phyloP scores from a whole-genome alignment of 2,797 vertebrate genomes.

The Valencia hispanica region DNA sequence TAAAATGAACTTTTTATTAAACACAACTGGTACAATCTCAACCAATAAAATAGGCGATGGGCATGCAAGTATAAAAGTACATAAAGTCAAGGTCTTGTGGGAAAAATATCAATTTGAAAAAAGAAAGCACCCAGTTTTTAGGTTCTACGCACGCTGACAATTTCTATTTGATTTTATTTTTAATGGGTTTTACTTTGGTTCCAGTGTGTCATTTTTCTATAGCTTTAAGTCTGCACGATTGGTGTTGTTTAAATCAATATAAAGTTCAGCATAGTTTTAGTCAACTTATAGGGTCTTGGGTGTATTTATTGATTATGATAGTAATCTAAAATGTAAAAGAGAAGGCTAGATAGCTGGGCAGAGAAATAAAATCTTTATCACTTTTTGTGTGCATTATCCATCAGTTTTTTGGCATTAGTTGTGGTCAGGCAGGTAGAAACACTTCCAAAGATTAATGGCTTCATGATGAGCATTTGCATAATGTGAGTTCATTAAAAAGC shows the following conservation, averaged over 20 bases:
- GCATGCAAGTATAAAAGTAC: too few relatives aligned
- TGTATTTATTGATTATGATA: slow-evolving; percentile 9
- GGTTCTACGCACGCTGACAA: background rate
- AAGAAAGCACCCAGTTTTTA: too few relatives aligned
- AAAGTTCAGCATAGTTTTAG: too few relatives aligned
- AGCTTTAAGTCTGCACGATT: background rate
- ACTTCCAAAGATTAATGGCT: slow-evolving; percentile 74
- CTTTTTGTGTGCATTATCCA: slow-evolving; percentile 24
- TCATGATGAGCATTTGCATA: slow-evolving; percentile 80
- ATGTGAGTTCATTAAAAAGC: slow-evolving; percentile 85
- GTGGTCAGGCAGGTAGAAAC: slow-evolving; percentile 69
- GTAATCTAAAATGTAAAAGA: slow-evolving; percentile 16
- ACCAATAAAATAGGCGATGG: too few relatives aligned
- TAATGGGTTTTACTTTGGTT: background rate
- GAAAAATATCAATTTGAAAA: too few relatives aligned
- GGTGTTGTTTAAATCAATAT: background rate
- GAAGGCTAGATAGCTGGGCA: slow-evolving; percentile 1
- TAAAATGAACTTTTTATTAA: too few relatives aligned
- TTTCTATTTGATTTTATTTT: background rate
- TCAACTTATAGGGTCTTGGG: background rate
- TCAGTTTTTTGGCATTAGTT: slow-evolving; percentile 54
- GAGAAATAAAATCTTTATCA: slow-evolving; percentile 11
- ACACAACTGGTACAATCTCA: too few relatives aligned
- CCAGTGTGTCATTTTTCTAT: background rate
- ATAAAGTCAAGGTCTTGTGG: too few relatives aligned